phyloP scores from a whole-genome alignment of 2,888 invertebrate species.

The Mythimna impura region DNA sequence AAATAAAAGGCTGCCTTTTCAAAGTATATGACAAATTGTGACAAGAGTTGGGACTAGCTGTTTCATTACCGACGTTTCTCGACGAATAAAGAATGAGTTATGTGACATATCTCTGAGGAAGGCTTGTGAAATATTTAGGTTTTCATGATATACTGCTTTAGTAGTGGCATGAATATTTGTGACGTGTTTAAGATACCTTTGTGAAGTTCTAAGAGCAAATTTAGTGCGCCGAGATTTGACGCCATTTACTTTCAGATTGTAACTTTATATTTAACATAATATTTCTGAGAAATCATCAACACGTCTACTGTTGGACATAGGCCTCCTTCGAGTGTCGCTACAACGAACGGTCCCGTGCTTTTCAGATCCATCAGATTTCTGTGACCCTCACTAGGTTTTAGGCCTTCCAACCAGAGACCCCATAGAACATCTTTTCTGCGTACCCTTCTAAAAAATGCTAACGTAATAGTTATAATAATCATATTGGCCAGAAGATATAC shows the following conservation, averaged over 20 bases:
- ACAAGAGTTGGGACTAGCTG: conserved; percentile 48
- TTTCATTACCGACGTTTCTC: conserved; percentile 60
- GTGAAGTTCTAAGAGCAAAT: conserved; percentile 7
- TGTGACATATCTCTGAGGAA: conserved; percentile 52
- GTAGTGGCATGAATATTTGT: conserved; percentile 54
- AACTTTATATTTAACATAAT: neutral
- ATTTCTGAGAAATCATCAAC: neutral
- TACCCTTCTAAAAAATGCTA: too few relatives aligned
- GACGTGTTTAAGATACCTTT: conserved; percentile 34
- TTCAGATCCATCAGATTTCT: too few relatives aligned
- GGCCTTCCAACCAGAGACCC: too few relatives aligned
- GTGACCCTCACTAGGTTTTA: too few relatives aligned
- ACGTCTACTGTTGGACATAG: too few relatives aligned
- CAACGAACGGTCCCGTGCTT: too few relatives aligned
- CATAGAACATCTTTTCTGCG: too few relatives aligned
- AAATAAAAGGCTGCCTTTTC: conserved; percentile 55
- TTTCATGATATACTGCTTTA: conserved; percentile 42
- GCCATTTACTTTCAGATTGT: conserved; percentile 18
- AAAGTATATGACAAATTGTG: conserved; percentile 53
- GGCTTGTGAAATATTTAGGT: conserved; percentile 59
- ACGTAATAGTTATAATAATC: too few relatives aligned
- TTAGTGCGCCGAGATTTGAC: conserved; percentile 26
- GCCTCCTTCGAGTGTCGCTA: too few relatives aligned
- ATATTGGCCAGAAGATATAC: too few relatives aligned
- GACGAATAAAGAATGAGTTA: conserved; percentile 60